Evolutionary conservation across 1,140 invertebrate genomes (phyloP), one percentile per base, ranked within the genome.

Genomic region (Drosophila pseudoananassae): DNA sequence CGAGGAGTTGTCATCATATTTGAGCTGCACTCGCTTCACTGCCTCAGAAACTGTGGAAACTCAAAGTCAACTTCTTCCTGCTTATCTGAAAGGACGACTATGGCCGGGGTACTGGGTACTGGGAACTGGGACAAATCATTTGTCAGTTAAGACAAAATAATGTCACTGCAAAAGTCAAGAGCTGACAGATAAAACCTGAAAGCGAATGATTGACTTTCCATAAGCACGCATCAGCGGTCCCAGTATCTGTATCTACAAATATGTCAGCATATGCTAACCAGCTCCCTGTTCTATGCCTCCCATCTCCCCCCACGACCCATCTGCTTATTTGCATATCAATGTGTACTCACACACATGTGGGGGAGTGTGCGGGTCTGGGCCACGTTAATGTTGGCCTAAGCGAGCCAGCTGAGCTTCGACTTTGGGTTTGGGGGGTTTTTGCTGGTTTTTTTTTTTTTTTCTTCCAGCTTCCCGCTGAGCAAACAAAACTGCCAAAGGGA

Each of bases 141-240:
- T 84, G 80, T 84, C 80, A 84, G 76, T 79, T 84, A 76, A 79
- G 71, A 84, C 80, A 84, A 79, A 83, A 84, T 70, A 70, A 70
- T 70, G 66, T 70, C 66, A 70, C 66, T 69, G 66, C 66, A 70
- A 56, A 70, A 70, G 66, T 70, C 66, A 70, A 59, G 55, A 52
- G 69, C 72, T 71, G 65, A 56, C 78, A 82, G 78, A 81, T 81
- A 82, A 82, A 82, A 82, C 69, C 66, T 68, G 66, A 72, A 65
- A 83, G 57, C 80, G 80, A 84, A 79, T 84, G 80, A 83, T 83
- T 83, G 79, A 83, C 79, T 83, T 83, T 78, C 79, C 70, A 83
- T 78, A 78, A 63, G 70, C 64, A 83, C 75, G 75, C 79, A 75
- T 78, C 79, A 64, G 63, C 79, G 57, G 74, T 53, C 50, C 40